These are phyloP conservation scores for Tetheella fluctuosa DNA, from an alignment of 2,888 invertebrate genomes.

Conservation along the genomic window DNA sequence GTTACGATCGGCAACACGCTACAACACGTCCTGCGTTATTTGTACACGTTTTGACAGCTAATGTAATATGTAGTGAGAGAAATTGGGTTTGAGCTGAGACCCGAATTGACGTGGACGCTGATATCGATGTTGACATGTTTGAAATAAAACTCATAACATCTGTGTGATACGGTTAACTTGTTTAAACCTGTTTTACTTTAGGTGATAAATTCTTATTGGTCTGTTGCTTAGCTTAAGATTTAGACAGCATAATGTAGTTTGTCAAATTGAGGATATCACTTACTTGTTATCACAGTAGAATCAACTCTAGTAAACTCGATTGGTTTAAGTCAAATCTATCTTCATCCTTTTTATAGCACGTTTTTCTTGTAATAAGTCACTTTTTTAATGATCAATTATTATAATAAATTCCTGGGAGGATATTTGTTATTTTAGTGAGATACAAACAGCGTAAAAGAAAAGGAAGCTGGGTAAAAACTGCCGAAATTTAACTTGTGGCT, in stretches of 20 bases:
- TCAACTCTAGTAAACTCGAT: no score
- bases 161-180: neutral
- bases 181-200: neutral
- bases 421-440: neutral
- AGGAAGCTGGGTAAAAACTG: neutral
- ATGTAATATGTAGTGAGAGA: slow-evolving; percentile 65
- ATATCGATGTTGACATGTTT: slow-evolving; percentile 51
- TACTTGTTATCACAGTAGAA: no score
- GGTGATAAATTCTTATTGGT: neutral
- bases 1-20: slow-evolving; percentile 30
- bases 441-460: neutral
- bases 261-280: neutral
- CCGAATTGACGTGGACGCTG: slow-evolving; percentile 39
- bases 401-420: no score
- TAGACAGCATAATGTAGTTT: no score
- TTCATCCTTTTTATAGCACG: no score
- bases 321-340: no score
- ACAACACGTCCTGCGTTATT: slow-evolving; percentile 37
- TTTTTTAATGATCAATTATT: no score
- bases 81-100: slow-evolving; percentile 57
- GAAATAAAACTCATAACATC: slow-evolving; percentile 26
- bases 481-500: neutral
- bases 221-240: neutral
- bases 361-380: no score
- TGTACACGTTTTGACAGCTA: slow-evolving; percentile 64